A percentile compares a stretch with the other conserved stretches of the same genome.
Evolutionary conservation across 2,888 invertebrate genomes (phyloP).

Genomic region (Helobdella robusta): DNA sequence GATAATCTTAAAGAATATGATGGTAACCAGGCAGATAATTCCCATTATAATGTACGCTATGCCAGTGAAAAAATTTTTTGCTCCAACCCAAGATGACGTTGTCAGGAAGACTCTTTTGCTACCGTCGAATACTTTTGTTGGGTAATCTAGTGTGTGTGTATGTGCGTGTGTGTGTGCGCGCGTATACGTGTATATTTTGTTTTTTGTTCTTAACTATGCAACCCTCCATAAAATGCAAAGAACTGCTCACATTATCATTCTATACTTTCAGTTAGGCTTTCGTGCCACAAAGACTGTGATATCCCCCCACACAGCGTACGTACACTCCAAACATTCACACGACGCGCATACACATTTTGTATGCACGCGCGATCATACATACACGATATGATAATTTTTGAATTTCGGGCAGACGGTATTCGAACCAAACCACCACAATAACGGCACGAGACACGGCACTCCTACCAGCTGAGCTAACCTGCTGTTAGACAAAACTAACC

Average conservation of each 20-base stretch:
- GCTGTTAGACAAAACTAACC: too few relatives aligned
- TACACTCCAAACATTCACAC: too few relatives aligned
- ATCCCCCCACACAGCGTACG: too few relatives aligned
- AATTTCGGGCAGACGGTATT: not conserved
- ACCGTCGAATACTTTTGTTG: slow-evolving; percentile 82
- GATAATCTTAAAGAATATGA: slow-evolving; percentile 61
- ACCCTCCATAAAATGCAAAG: too few relatives aligned
- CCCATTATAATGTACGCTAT: slow-evolving; percentile 97
- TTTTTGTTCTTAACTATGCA: not conserved
- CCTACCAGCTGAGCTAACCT: too few relatives aligned
- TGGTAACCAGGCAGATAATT: slow-evolving; percentile 79
- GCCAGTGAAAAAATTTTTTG: slow-evolving; percentile 94
- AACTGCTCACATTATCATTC: too few relatives aligned
- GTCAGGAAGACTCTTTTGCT: slow-evolving; percentile 87
- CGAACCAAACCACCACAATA: too few relatives aligned
- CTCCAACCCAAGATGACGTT: slow-evolving; percentile 89
- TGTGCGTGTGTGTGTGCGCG: slow-evolving; percentile 4
- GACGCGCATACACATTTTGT: too few relatives aligned
- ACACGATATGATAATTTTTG: not conserved
- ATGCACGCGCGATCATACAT: not conserved
- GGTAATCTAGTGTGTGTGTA: slow-evolving; percentile 57
- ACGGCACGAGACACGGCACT: too few relatives aligned
- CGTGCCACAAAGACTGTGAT: too few relatives aligned
- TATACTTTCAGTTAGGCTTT: too few relatives aligned
- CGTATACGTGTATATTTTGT: not conserved